These are phyloP conservation scores for Clinocottus analis DNA, from an alignment of 2,113 vertebrate species.

Conservation along the genomic window DNA sequence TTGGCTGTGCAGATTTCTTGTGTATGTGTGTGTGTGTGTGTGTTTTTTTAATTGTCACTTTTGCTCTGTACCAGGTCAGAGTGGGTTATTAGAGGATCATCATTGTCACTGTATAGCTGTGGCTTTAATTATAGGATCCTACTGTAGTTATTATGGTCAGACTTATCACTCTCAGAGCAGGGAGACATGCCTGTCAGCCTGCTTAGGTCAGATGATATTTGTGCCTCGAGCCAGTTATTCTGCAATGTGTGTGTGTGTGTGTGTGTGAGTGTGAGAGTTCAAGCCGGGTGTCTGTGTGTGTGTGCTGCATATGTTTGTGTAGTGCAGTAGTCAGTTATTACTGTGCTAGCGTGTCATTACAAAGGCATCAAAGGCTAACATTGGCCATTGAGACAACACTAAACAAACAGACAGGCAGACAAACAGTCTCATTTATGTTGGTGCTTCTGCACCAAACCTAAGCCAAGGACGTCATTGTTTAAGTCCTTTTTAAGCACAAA, in stretches of 20 bases:
- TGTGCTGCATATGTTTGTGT: conserved; percentile 62
- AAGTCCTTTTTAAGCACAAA: background rate
- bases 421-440: conserved; percentile 43
- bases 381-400: conserved; percentile 62
- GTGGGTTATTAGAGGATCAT: conserved; percentile 75
- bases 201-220: conserved; percentile 81
- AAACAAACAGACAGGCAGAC: conserved; percentile 67
- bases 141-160: conserved; percentile 78
- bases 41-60: conserved; percentile 56
- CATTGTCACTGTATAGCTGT: conserved; percentile 53
- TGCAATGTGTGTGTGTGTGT: conserved; percentile 45
- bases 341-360: conserved; percentile 76
- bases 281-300: conserved; percentile 46
- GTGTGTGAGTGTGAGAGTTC: conserved; percentile 42
- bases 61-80: conserved; percentile 56
- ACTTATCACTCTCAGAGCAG: conserved; percentile 69
- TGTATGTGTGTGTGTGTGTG: no score
- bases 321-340: conserved; percentile 76
- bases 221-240: conserved; percentile 72
- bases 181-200: conserved; percentile 72
- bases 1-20: conserved; percentile 61
- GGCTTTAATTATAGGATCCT: conserved; percentile 72
- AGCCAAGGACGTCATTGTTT: conserved; percentile 14
- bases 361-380: conserved; percentile 70
- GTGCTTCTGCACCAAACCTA: conserved; percentile 9